A percentile compares a stretch with the other conserved stretches of the same genome.
Evolutionary conservation across 2,113 vertebrate genomes (phyloP).

Genomic region (Caranx ignobilis): DNA sequence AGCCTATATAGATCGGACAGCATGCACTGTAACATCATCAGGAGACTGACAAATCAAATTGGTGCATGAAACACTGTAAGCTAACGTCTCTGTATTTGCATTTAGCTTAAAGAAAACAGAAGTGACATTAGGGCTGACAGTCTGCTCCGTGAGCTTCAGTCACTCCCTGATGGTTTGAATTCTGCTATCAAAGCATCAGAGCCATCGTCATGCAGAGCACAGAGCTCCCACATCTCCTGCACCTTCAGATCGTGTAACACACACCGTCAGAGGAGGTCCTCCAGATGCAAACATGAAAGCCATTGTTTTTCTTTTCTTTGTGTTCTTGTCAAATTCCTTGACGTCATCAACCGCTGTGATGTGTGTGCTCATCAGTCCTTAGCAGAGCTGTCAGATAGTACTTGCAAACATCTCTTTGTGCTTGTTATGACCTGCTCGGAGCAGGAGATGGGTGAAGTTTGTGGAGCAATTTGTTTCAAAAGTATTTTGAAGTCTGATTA

Average conservation of each 20-base stretch:
- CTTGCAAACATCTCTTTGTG: not conserved
- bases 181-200: slow-evolving; percentile 35
- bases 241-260: slow-evolving; percentile 23
- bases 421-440: slow-evolving; percentile 52
- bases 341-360: slow-evolving; percentile 27
- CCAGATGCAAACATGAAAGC: slow-evolving; percentile 6
- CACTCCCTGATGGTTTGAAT: slow-evolving; percentile 32
- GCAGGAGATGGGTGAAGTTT: slow-evolving; percentile 11
- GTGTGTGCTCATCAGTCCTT: slow-evolving; percentile 16
- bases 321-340: slow-evolving; percentile 37
- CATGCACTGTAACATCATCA: slow-evolving; percentile 44
- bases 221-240: slow-evolving; percentile 28
- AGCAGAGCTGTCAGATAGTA: slow-evolving; percentile 4
- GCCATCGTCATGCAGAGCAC: slow-evolving; percentile 25
- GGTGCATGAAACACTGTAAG: slow-evolving; percentile 51
- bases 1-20: slow-evolving; percentile 24
- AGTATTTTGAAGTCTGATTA: slow-evolving; percentile 26
- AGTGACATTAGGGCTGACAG: slow-evolving; percentile 8
- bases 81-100: slow-evolving; percentile 8
- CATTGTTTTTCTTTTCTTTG: slow-evolving; percentile 17
- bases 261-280: slow-evolving; percentile 20
- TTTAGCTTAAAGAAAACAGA: slow-evolving; percentile 29
- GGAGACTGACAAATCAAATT: slow-evolving; percentile 33
- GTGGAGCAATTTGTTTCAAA: slow-evolving; percentile 1
- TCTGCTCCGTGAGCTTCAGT: slow-evolving; percentile 4